Base-by-base conservation (phyloP, 1,140 invertebrate genomes). In the Lucilia cuprina region DNA sequence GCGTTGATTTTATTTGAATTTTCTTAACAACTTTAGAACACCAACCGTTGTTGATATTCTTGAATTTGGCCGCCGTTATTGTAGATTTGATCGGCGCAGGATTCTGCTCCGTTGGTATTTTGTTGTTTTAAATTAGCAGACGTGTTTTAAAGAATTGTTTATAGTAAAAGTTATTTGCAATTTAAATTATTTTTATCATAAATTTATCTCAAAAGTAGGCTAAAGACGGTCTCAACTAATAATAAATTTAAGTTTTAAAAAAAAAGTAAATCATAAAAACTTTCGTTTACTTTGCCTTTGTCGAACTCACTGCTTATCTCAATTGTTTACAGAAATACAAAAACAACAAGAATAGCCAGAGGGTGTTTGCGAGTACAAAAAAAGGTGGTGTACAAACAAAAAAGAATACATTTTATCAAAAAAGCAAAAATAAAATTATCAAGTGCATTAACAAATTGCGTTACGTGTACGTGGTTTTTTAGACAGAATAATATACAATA, bases 61-160 rank as follows among this genome's bases (percentile, higher is more conserved):
- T 30, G 25, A 30, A 30, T 1, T 30, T 3, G 1, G 25, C 1
- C 25, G 25, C 25, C 25, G 25, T 30, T 30, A 30, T 30, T 3
- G 3, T 30, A 30, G 3, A 30, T 30, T 30, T 1, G 25, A 30
- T 30, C 25, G 25, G 25, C 25, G 25, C 25, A 2, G 25, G 25
- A 30, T 2, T 41, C 41, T 41, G 41, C 41, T 8, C 50, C 9
- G 17, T 49, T 9, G 1, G 2, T 30, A 41, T 55, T 55, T 55
- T 55, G 50, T 75, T 34, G 12, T 75, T 34, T 30, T 30, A 30
- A 8, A 75, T 34, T 34, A 2, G 21, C 25, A 75, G 30, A 35
- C 30, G 74, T 75, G 25, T 30, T 34, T 75, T 75, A 34, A 30
- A n/a, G n/a, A n/a, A 75, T 75, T 75, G 74, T 75, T 75, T 75